Evolutionary conservation across 2,888 invertebrate species (phyloP), one percentile per base, ranked within the genome.

Genomic region (Spicauda simplicius): DNA sequence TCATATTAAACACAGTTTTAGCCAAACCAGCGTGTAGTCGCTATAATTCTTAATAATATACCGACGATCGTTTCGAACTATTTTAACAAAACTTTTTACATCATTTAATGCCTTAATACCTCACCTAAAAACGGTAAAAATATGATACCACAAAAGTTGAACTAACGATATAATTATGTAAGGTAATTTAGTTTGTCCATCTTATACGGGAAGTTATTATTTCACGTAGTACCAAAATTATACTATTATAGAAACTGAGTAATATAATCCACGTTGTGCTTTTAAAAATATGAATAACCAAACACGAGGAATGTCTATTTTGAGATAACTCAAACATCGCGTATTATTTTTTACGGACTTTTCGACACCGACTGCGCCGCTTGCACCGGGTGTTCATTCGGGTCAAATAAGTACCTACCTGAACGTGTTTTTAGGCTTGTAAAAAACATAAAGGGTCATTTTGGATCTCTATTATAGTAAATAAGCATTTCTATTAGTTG

Each of bases 361-460:
- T 41, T 41, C 41, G 14, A 41, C 41, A 41, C 41, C 30, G 30
- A 25, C 4, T 4, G 41, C 41, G 14, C 12, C 14, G 41, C 41
- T 41, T 41, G n/a, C 30, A 14, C 30, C 14, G 30, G 55, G n/a
- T n/a, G n/a, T 11, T 30, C 12, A 16, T 30, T 30, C 30, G 30
- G 16, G 14, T n/a, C 55, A 30, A 18, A 30, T 41, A 33, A 33
- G 33, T 33, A 41, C 41, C 25, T 55, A 55, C 55, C 55, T 55
- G 55, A 55, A 55, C 55, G 30, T 55, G 55, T 55, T 55, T 55
- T 55, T 25, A 10, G 55, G 30, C n/a, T n/a, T n/a, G 30, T 14
- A 25, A 55, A 55, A 55, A 55, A 55, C 2, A 30, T 30, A 12
- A 55, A 16, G 55, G 55, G 41, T 41, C 14, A 41, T 41, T 41